Evolutionary conservation across 2,888 invertebrate species (phyloP).

Genomic region (Aspidiotus rigidus): DNA sequence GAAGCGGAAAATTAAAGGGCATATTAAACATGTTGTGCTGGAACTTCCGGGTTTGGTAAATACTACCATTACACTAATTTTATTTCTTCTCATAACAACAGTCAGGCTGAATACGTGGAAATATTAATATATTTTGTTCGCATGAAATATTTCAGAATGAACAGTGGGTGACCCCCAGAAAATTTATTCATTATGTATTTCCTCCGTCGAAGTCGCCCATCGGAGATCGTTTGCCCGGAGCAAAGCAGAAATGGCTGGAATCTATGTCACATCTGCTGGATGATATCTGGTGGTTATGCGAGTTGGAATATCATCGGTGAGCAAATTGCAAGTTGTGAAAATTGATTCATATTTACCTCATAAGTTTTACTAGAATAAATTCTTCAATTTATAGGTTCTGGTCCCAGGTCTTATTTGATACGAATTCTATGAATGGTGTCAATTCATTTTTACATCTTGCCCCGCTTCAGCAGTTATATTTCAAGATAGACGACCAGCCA

Average conservation of each 20-base stretch:
- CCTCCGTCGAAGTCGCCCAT: constrained; percentile 8
- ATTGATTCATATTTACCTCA: neutral
- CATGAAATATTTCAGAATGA: constrained; percentile 13
- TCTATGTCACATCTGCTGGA: constrained; percentile 7
- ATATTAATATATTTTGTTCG: neutral
- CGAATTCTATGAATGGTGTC: constrained; percentile 15
- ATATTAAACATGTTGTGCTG: constrained; percentile 12
- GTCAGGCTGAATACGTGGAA: neutral
- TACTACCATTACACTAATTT: neutral
- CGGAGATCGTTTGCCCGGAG: neutral
- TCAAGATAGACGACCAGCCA: constrained; percentile 12
- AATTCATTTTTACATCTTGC: constrained; percentile 21
- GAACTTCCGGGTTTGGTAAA: constrained; percentile 21
- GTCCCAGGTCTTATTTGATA: constrained; percentile 19
- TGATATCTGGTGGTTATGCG: constrained; percentile 27
- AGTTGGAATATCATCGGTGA: constrained; percentile 23
- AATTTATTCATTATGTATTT: constrained; percentile 12
- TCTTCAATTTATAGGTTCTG: constrained; percentile 16
- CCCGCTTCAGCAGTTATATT: constrained; percentile 17
- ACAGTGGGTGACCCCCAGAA: constrained; percentile 1
- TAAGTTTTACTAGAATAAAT: neutral
- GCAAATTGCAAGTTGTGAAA: neutral
- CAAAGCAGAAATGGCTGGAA: constrained; percentile 13
- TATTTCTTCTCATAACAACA: neutral
- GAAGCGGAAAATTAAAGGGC: constrained; percentile 16